Percentiles rank a stretch among this genome's conserved stretches.
Conservation (phyloP, 2,113 vertebrate species). For the Neotoma lepida region DNA sequence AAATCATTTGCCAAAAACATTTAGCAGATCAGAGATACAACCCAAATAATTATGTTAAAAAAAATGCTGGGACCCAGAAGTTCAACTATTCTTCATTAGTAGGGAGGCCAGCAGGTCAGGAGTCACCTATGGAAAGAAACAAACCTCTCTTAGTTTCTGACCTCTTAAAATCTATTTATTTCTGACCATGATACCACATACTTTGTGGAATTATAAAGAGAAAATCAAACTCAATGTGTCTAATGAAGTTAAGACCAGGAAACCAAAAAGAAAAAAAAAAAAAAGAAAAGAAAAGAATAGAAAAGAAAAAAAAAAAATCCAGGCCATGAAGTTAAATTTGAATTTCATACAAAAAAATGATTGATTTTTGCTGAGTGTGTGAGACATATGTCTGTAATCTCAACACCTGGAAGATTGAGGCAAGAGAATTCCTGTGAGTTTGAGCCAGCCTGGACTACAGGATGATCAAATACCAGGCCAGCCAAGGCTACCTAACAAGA, state of each 20-base stretch:
- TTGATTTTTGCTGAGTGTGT: background rate
- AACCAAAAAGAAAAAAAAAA: background rate
- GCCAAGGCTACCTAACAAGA: background rate
- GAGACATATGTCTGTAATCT: background rate
- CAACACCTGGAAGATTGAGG: too few species aligned
- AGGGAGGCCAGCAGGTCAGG: background rate
- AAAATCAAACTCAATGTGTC: conserved; percentile 10
- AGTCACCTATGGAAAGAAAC: background rate
- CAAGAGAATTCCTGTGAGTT: background rate
- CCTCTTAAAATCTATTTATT: background rate
- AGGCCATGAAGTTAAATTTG: background rate
- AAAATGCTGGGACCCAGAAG: background rate
- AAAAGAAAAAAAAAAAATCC: background rate
- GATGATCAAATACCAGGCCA: background rate
- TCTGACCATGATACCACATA: background rate
- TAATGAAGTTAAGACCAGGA: conserved; percentile 33
- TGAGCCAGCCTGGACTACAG: background rate
- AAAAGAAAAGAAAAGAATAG: too few species aligned
- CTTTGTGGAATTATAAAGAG: conserved; percentile 17
- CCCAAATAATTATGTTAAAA: background rate
- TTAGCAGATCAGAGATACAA: background rate
- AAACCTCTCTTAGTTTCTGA: background rate
- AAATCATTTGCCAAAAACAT: background rate
- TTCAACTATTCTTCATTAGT: background rate
- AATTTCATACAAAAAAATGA: conserved; percentile 47